Percentiles rank a stretch among this genome's conserved stretches.
phyloP scores from a whole-genome alignment of 2,888 invertebrate genomes.

The Arrhopalites spinosus region DNA sequence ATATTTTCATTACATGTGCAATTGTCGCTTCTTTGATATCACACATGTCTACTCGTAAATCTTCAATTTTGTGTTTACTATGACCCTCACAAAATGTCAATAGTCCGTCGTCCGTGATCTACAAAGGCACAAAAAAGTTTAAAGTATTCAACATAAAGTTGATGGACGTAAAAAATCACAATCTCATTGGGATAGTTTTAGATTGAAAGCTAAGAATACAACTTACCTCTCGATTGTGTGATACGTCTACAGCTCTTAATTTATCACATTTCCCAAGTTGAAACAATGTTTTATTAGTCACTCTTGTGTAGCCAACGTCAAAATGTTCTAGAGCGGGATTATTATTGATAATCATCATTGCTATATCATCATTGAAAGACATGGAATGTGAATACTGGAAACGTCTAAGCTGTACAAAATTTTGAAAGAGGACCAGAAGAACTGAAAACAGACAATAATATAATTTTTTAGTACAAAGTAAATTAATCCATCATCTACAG shows the following conservation, averaged over 20 bases:
- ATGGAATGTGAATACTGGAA: neutral
- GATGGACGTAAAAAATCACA: no score
- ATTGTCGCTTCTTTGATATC: neutral
- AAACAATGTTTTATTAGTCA: neutral
- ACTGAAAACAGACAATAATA: neutral
- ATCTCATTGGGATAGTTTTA: no score
- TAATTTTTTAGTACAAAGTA: no score
- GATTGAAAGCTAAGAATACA: neutral
- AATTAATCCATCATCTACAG: no score
- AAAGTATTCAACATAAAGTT: neutral
- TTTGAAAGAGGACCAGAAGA: neutral
- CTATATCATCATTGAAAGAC: neutral
- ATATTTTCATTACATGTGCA: neutral
- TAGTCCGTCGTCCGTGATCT: neutral
- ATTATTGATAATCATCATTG: neutral
- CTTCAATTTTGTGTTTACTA: neutral
- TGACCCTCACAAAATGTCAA: neutral
- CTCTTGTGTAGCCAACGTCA: neutral
- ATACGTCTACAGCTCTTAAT: neutral
- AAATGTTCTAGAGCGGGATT: neutral
- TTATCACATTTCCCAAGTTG: neutral
- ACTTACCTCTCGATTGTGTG: neutral
- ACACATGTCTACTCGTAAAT: constrained; percentile 2
- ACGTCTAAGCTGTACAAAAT: neutral
- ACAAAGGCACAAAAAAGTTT: neutral